Evolutionary conservation across 1,140 invertebrate species (phyloP).

Genomic region (Homarus americanus): DNA sequence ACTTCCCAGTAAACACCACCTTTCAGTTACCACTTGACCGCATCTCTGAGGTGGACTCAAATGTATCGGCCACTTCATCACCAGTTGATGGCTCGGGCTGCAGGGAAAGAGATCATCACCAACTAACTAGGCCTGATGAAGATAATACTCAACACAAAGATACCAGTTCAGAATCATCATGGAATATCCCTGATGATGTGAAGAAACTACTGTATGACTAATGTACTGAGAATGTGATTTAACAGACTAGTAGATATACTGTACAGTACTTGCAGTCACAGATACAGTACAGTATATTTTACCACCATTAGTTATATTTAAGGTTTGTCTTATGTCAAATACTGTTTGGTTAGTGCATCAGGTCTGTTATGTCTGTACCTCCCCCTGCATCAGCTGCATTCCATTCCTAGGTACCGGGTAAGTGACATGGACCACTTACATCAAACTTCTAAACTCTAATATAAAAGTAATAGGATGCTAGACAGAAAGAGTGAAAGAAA

Average conservation of each 20-base stretch:
- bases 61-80: background rate
- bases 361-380: background rate
- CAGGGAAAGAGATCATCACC: background rate
- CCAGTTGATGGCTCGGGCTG: background rate
- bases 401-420: no score
- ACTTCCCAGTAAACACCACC: background rate
- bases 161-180: conserved; percentile 26
- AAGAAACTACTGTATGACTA: conserved; percentile 6
- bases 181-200: conserved; percentile 10
- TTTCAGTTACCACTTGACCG: conserved; percentile 2
- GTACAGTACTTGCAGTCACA: background rate
- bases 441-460: no score
- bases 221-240: background rate
- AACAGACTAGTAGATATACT: background rate
- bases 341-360: background rate
- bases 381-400: no score
- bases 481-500: no score
- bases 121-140: background rate
- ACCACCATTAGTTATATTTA: background rate
- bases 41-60: conserved; percentile 35
- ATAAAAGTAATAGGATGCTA: no score
- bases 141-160: background rate
- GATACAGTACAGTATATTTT: background rate
- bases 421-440: no score
- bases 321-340: background rate